These are phyloP conservation scores for Strongylocentrotus purpuratus DNA, from an alignment of 35 echinoderm and acorn worm species.

Conservation along the genomic window DNA sequence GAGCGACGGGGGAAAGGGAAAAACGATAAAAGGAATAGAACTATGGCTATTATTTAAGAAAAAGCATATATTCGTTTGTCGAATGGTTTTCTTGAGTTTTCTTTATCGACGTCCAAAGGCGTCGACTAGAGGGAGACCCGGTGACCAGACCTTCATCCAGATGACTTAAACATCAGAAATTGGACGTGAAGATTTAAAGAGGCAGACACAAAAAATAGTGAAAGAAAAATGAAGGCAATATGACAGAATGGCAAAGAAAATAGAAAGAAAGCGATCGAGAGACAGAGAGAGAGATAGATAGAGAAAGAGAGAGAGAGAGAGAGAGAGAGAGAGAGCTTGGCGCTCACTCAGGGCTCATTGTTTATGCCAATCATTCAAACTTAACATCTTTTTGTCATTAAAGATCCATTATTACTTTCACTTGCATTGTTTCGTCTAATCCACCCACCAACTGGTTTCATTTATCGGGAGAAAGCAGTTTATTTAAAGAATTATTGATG, in stretches of 20 bases:
- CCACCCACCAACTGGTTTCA: neutral
- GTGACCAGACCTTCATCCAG: neutral
- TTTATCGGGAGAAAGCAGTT: no score
- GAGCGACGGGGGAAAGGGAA: neutral
- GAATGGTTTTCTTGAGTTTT: no score
- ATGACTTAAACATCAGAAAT: neutral
- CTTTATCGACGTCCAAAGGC: no score
- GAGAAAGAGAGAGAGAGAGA: neutral
- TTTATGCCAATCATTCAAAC: slow-evolving; percentile 10
- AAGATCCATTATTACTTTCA: neutral
- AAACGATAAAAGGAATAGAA: neutral
- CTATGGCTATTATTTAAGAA: no score
- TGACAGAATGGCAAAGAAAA: neutral
- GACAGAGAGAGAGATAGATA: neutral
- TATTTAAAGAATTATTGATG: no score
- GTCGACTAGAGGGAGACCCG: neutral
- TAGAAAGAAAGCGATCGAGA: neutral
- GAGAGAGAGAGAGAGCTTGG: no score
- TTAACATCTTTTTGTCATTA: neutral
- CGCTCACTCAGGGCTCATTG: neutral
- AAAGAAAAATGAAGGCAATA: neutral
- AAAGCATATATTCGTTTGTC: no score
- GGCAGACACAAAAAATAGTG: neutral
- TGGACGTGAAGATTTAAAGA: neutral
- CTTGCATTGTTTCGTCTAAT: neutral